These are phyloP conservation scores for Drosophila dunni DNA, from an alignment of 1,140 invertebrate genomes.

Conservation along the genomic window DNA sequence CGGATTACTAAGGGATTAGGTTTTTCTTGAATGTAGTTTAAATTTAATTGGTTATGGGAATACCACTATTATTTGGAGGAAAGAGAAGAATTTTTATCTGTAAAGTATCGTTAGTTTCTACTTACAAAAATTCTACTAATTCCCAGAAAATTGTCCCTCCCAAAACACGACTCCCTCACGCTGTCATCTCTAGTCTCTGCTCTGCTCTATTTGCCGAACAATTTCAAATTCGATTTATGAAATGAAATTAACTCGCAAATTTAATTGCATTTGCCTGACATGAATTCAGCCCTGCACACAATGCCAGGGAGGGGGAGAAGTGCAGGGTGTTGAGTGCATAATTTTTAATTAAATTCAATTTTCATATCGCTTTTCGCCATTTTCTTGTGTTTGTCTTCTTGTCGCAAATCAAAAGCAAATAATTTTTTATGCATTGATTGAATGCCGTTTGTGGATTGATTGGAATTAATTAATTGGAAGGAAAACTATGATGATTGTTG, in stretches of 20 bases:
- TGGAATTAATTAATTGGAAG: constrained; percentile 23
- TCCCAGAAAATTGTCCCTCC: neutral
- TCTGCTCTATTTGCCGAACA: constrained; percentile 20
- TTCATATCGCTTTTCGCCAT: constrained; percentile 33
- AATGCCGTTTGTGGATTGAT: neutral
- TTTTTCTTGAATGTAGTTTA: too few relatives aligned
- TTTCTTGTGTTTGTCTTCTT: constrained; percentile 46
- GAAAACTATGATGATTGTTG: neutral
- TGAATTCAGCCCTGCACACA: neutral
- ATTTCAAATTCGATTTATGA: constrained; percentile 52
- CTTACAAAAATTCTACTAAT: too few relatives aligned
- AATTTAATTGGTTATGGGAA: too few relatives aligned
- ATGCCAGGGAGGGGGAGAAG: neutral
- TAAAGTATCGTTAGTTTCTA: too few relatives aligned
- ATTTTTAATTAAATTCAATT: constrained; percentile 74
- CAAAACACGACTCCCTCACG: neutral
- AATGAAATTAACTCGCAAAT: constrained; percentile 42
- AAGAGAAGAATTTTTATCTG: too few relatives aligned
- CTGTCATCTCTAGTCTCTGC: constrained; percentile 7
- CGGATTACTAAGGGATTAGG: too few relatives aligned
- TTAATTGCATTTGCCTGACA: constrained; percentile 50
- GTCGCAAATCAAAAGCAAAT: constrained; percentile 54
- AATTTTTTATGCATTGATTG: constrained; percentile 42
- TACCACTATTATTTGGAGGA: too few relatives aligned
- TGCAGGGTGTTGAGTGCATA: constrained; percentile 23